Percentiles rank a stretch among this genome's conserved stretches.
Conservation (phyloP, 1,140 invertebrate genomes). For the Epicauta chinensis region DNA sequence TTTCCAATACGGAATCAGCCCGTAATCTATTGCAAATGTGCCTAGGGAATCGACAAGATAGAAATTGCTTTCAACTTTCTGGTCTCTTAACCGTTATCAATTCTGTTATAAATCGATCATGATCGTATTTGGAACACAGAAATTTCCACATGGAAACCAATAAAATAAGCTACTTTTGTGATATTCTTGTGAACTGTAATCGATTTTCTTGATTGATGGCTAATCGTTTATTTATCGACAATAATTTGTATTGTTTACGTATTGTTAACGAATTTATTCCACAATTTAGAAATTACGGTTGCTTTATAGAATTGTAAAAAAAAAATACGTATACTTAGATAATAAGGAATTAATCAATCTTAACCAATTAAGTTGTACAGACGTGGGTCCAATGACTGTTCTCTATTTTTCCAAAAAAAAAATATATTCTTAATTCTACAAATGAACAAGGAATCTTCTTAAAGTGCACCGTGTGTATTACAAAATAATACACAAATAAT, state of each 20-base stretch:
- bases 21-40: neutral
- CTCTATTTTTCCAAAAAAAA: constrained; percentile 19
- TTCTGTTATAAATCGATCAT: too few species aligned
- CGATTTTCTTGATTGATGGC: too few species aligned
- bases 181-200: too few species aligned
- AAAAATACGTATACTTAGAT: neutral
- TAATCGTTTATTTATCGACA: too few species aligned
- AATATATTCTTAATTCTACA: too few species aligned
- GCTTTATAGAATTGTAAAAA: neutral
- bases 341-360: neutral
- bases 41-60: neutral
- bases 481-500: too few species aligned
- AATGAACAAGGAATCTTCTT: constrained; percentile 1
- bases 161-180: too few species aligned
- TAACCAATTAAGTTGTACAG: constrained; percentile 14
- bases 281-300: neutral
- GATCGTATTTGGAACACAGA: too few species aligned
- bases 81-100: neutral
- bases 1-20: neutral
- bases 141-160: too few species aligned
- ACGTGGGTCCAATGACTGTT: constrained; percentile 22
- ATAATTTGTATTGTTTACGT: too few species aligned
- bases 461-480: constrained; percentile 16
- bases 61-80: neutral
- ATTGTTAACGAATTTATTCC: too few species aligned